Percentiles rank a stretch among this genome's conserved stretches.
Evolutionary conservation across 2,888 invertebrate genomes (phyloP).

Genomic region (Acronicta alni): DNA sequence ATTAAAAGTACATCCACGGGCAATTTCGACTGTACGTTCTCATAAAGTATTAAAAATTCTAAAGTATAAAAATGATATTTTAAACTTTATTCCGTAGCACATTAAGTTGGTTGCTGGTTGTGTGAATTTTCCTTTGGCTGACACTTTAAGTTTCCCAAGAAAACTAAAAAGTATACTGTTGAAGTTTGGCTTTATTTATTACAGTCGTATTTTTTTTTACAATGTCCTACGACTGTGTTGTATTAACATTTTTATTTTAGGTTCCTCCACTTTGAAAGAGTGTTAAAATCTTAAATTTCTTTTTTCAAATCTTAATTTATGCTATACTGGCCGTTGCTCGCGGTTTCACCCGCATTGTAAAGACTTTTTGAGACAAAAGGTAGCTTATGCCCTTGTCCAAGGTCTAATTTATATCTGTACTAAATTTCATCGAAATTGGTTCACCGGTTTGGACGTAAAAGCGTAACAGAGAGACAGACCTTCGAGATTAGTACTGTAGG

Average conservation of each 20-base stretch:
- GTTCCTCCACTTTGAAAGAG: slow-evolving; percentile 7
- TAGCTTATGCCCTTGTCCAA: no score
- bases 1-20: slow-evolving; percentile 59
- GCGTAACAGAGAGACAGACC: no score
- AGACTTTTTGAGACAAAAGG: no score
- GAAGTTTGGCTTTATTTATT: slow-evolving; percentile 48
- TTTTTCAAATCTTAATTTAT: slow-evolving; percentile 19
- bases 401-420: no score
- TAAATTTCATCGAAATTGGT: no score
- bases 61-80: slow-evolving; percentile 53
- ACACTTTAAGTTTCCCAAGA: slow-evolving; percentile 58
- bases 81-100: slow-evolving; percentile 54
- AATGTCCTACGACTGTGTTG: slow-evolving; percentile 10
- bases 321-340: no score
- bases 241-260: slow-evolving; percentile 27
- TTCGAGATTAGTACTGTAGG: no score
- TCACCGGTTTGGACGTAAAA: no score
- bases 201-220: slow-evolving; percentile 39
- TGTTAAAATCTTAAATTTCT: slow-evolving; percentile 18
- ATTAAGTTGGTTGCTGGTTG: slow-evolving; percentile 53
- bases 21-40: slow-evolving; percentile 50
- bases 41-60: slow-evolving; percentile 50
- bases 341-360: no score
- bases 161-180: slow-evolving; percentile 56
- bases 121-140: slow-evolving; percentile 29